These are phyloP conservation scores for Zosterops borbonicus DNA, from an alignment of 2,113 vertebrate genomes.

Conservation along the genomic window DNA sequence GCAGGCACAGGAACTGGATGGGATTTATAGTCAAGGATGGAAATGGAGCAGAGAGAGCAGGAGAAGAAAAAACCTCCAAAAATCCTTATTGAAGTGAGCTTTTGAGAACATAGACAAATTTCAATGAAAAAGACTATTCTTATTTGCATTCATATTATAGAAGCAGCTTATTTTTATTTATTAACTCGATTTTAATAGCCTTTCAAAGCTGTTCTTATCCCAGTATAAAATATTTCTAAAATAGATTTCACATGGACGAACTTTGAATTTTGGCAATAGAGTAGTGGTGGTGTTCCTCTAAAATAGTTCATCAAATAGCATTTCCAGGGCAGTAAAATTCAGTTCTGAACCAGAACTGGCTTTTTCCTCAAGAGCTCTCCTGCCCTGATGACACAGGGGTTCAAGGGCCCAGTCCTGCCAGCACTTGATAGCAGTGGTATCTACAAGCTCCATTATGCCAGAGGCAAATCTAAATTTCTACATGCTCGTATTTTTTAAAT, in stretches of 20 bases:
- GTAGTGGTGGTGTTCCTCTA: background rate
- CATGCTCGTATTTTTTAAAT: background rate
- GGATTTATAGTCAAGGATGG: background rate
- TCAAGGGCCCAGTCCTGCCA: background rate
- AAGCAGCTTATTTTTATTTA: background rate
- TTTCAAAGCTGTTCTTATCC: background rate
- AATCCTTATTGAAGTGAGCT: background rate
- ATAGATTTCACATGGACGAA: background rate
- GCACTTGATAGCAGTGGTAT: background rate
- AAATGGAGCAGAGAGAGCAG: background rate
- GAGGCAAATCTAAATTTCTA: background rate
- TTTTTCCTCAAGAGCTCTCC: background rate
- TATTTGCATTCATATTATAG: background rate
- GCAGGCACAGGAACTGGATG: background rate
- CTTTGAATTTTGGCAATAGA: background rate
- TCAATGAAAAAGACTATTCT: background rate
- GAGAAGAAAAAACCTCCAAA: background rate
- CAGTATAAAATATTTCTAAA: background rate
- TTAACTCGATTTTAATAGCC: background rate
- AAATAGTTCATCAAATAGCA: background rate
- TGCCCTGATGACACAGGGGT: background rate
- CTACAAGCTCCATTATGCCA: accelerated
- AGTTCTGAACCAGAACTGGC: background rate
- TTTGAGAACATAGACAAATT: background rate
- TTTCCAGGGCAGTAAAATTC: background rate